phyloP scores from a whole-genome alignment of 2,797 vertebrate species.

The Mormyrus hasselquistii region DNA sequence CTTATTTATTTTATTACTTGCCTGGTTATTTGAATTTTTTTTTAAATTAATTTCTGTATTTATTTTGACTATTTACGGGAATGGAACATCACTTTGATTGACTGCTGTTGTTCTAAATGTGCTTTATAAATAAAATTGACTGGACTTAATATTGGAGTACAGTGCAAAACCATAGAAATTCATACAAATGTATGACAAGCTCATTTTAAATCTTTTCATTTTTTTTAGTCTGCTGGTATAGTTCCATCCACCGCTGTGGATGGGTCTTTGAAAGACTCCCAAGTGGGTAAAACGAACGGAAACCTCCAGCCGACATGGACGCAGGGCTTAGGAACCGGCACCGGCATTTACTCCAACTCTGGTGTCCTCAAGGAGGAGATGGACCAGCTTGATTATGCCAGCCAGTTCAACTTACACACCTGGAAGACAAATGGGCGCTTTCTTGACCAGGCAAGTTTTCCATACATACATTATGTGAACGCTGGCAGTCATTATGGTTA shows the following conservation, averaged over 20 bases:
- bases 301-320: background rate
- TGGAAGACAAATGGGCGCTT: conserved; percentile 43
- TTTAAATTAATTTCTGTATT: background rate
- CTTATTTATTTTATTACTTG: background rate
- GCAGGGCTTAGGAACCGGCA: background rate
- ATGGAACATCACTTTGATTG: background rate
- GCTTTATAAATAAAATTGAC: background rate
- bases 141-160: background rate
- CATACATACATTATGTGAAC: background rate
- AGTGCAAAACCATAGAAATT: background rate
- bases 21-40: background rate
- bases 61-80: background rate
- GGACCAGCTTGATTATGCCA: conserved; percentile 19
- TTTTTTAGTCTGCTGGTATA: conserved; percentile 20
- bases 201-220: background rate
- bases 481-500: background rate
- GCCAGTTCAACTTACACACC: conserved; percentile 28
- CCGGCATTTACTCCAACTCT: background rate
- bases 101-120: background rate
- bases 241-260: conserved; percentile 17
- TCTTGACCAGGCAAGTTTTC: conserved; percentile 37
- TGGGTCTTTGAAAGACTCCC: background rate
- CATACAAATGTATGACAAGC: background rate
- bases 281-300: background rate
- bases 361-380: conserved; percentile 18